Conservation (phyloP, 2,888 invertebrate genomes). For the Erebia ligea region DNA sequence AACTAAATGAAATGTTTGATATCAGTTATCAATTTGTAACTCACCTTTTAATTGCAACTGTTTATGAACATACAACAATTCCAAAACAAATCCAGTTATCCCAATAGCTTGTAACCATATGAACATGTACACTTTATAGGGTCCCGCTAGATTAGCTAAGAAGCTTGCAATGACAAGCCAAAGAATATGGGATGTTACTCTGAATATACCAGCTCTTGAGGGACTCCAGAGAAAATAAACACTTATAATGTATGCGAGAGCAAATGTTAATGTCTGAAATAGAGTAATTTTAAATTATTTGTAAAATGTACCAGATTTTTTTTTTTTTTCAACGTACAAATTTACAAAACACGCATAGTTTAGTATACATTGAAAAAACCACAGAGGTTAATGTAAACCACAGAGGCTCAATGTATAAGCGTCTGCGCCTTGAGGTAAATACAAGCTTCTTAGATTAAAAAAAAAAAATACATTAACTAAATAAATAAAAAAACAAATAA, state of each 20-base stretch:
- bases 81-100: conserved; percentile 84
- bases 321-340: no score
- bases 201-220: conserved; percentile 85
- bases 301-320: background rate
- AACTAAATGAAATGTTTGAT: background rate
- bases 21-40: conserved; percentile 7
- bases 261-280: conserved; percentile 86
- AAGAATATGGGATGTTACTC: conserved; percentile 86
- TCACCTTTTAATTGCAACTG: conserved; percentile 75
- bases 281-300: conserved; percentile 24
- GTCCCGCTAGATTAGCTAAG: conserved; percentile 88
- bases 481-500: no score
- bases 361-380: no score
- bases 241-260: conserved; percentile 87
- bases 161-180: conserved; percentile 92
- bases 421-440: no score
- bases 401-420: no score
- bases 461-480: no score
- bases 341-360: no score
- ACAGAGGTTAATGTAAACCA: no score
- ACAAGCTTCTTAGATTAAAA: no score
- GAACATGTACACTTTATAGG: conserved; percentile 90
- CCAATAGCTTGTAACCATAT: conserved; percentile 86
- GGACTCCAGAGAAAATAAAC: conserved; percentile 91
- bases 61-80: conserved; percentile 83